These are phyloP conservation scores for Serranus cabrilla DNA, from an alignment of 2,797 vertebrate genomes.

Conservation along the genomic window DNA sequence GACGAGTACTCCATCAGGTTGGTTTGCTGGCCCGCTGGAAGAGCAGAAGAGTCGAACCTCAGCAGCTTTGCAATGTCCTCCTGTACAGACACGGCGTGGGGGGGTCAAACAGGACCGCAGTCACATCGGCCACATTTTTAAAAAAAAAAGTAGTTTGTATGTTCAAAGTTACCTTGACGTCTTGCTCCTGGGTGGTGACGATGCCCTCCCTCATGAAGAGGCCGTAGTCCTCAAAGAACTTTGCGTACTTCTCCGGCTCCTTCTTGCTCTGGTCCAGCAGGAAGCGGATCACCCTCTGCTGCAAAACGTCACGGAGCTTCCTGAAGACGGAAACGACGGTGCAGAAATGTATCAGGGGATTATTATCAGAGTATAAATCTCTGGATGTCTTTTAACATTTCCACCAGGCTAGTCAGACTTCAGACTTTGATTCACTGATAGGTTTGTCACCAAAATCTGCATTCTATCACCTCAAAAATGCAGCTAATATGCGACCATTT, in stretches of 20 bases:
- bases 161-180: conserved; percentile 88
- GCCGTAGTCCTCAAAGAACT: conserved; percentile 95
- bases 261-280: conserved; percentile 96
- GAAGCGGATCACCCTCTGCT: conserved; percentile 95
- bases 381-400: too few relatives aligned
- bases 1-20: conserved; percentile 90
- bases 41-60: conserved; percentile 91
- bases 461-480: too few relatives aligned
- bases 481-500: too few relatives aligned
- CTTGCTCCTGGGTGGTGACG: conserved; percentile 92
- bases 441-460: too few relatives aligned
- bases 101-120: neutral
- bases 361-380: neutral
- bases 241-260: conserved; percentile 93
- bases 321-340: conserved; percentile 70
- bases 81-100: conserved; percentile 71
- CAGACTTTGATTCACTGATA: too few relatives aligned
- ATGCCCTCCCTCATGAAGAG: conserved; percentile 98
- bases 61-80: conserved; percentile 96
- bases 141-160: neutral
- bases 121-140: too few relatives aligned
- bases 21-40: conserved; percentile 92
- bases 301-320: conserved; percentile 93
- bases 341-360: neutral
- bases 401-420: too few relatives aligned